These are phyloP conservation scores for Dinomys branickii DNA, from an alignment of 2,113 vertebrate species.

Conservation along the genomic window DNA sequence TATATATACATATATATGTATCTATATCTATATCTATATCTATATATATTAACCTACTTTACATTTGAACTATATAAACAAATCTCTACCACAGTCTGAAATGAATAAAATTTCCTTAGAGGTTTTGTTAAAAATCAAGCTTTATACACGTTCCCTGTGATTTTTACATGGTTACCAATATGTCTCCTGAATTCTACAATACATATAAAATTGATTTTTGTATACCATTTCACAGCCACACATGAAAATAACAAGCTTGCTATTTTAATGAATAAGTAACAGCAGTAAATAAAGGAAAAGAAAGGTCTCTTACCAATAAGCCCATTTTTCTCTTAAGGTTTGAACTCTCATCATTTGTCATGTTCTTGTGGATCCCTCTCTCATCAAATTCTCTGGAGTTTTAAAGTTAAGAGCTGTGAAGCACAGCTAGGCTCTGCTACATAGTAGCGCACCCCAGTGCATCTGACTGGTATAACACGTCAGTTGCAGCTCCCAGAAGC, in stretches of 20 bases:
- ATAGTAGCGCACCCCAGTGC: slow-evolving; percentile 76
- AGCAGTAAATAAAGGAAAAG: slow-evolving; percentile 72
- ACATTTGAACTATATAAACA: slow-evolving; percentile 65
- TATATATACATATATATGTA: slow-evolving; percentile 57
- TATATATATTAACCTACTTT: slow-evolving; percentile 63
- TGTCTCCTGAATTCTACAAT: slow-evolving; percentile 80
- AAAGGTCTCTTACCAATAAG: slow-evolving; percentile 78
- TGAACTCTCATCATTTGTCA: slow-evolving; percentile 83
- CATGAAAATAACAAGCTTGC: slow-evolving; percentile 72
- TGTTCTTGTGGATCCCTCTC: slow-evolving; percentile 81
- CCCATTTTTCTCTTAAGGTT: slow-evolving; percentile 82
- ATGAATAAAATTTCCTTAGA: slow-evolving; percentile 58
- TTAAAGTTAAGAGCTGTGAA: slow-evolving; percentile 81
- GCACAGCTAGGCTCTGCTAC: slow-evolving; percentile 76
- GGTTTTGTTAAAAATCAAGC: slow-evolving; percentile 53
- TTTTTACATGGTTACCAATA: slow-evolving; percentile 80
- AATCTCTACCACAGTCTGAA: slow-evolving; percentile 59
- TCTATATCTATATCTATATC: slow-evolving; percentile 49
- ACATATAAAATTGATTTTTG: slow-evolving; percentile 79
- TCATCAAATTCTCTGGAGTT: slow-evolving; percentile 83
- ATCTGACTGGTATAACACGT: slow-evolving; percentile 70
- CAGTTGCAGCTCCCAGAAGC: slow-evolving; percentile 50
- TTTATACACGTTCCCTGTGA: slow-evolving; percentile 67
- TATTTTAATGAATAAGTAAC: slow-evolving; percentile 74
- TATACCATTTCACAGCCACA: slow-evolving; percentile 72